Evolutionary conservation across 2,888 invertebrate species (phyloP).

Genomic region (Keiferia lycopersicella): DNA sequence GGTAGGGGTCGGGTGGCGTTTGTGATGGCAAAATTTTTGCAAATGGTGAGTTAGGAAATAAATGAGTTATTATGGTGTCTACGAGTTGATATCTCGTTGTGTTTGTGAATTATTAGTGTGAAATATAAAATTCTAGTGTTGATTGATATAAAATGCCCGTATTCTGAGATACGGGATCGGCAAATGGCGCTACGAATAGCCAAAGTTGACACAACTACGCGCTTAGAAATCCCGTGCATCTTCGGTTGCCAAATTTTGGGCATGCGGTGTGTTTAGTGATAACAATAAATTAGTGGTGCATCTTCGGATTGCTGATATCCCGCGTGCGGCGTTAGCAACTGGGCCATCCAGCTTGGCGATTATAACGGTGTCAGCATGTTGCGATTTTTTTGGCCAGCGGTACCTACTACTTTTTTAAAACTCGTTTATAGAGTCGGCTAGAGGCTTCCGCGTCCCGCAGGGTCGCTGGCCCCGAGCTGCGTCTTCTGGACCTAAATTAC

Average conservation of each 20-base stretch:
- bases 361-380: slow-evolving; percentile 83
- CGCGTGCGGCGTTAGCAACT: slow-evolving; percentile 75
- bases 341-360: slow-evolving; percentile 81
- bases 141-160: slow-evolving; percentile 69
- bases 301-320: slow-evolving; percentile 67
- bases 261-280: slow-evolving; percentile 71
- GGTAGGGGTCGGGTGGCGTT: slow-evolving; percentile 89
- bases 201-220: slow-evolving; percentile 81
- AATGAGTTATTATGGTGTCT: slow-evolving; percentile 63
- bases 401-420: slow-evolving; percentile 81
- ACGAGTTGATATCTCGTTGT: slow-evolving; percentile 62
- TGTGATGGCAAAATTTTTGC: slow-evolving; percentile 90
- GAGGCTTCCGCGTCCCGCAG: slow-evolving; percentile 81
- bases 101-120: slow-evolving; percentile 69
- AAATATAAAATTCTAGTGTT: slow-evolving; percentile 67
- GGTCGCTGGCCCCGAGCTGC: slow-evolving; percentile 78
- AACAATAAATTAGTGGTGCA: slow-evolving; percentile 72
- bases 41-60: slow-evolving; percentile 86
- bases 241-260: slow-evolving; percentile 65
- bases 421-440: slow-evolving; percentile 81
- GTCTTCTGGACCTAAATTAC: slow-evolving; percentile 80
- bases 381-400: slow-evolving; percentile 82
- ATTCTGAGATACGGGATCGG: slow-evolving; percentile 76
- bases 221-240: slow-evolving; percentile 74
- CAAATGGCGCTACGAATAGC: slow-evolving; percentile 81